Conservation (phyloP, 2,113 vertebrate species). For the Notothenia rossii region DNA sequence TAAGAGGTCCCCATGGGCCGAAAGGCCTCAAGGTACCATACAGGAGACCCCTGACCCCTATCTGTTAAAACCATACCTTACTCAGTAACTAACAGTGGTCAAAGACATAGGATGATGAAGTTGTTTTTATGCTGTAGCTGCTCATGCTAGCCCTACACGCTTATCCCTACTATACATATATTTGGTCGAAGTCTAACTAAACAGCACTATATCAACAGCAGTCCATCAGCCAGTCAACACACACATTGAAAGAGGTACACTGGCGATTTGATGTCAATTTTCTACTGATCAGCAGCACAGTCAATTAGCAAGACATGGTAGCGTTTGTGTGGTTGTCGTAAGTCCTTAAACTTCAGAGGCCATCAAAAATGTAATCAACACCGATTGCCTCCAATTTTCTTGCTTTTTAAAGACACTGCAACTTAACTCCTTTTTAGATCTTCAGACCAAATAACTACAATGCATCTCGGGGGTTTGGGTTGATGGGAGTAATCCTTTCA, state of each 20-base stretch:
- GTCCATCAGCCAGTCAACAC: background rate
- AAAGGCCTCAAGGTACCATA: constrained; percentile 81
- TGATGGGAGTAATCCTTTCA: too few relatives aligned
- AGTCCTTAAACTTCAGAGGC: background rate
- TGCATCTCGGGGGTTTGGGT: background rate
- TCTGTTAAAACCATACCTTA: background rate
- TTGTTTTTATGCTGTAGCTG: background rate
- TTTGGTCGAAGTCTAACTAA: background rate
- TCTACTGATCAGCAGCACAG: background rate
- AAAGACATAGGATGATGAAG: background rate
- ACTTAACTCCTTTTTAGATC: background rate
- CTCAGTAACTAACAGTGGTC: background rate
- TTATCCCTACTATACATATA: background rate
- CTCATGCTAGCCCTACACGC: background rate
- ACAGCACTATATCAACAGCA: background rate
- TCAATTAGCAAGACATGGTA: too few relatives aligned
- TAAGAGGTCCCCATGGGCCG: constrained; percentile 85
- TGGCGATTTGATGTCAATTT: background rate
- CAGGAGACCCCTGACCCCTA: background rate
- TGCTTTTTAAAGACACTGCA: background rate
- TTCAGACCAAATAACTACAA: background rate
- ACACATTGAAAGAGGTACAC: background rate
- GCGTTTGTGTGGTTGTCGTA: background rate
- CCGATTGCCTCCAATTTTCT: background rate
- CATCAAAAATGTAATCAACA: background rate